Evolutionary conservation across 2,888 invertebrate genomes (phyloP).

Genomic region (Eucriotettix oculatus): DNA sequence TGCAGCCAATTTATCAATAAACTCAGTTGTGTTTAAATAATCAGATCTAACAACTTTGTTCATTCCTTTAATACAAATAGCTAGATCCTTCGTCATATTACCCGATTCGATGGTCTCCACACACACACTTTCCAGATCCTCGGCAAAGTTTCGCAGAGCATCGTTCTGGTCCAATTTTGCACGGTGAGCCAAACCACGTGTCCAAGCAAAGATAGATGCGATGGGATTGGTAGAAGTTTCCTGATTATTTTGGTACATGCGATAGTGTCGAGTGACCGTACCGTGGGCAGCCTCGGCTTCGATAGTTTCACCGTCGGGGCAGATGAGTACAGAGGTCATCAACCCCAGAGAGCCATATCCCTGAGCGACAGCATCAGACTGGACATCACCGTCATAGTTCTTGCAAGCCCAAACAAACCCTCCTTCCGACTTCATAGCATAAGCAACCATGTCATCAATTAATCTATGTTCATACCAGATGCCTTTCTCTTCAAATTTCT

Average conservation of each 20-base stretch:
- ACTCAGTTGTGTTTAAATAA: conserved; percentile 93
- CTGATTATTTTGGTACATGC: conserved; percentile 81
- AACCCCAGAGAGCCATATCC: conserved; percentile 90
- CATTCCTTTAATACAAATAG: conserved; percentile 94
- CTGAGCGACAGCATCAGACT: conserved; percentile 95
- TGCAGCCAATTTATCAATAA: conserved; percentile 85
- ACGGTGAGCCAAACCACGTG: conserved; percentile 79
- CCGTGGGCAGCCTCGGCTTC: conserved; percentile 98
- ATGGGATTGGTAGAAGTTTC: conserved; percentile 99
- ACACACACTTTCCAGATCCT: conserved; percentile 76
- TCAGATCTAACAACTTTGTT: conserved; percentile 57
- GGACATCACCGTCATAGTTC: conserved; percentile 98
- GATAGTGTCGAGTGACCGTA: conserved; percentile 83
- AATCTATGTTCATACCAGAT: conserved; percentile 98
- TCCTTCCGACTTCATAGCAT: conserved; percentile 93
- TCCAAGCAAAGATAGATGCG: conserved; percentile 99
- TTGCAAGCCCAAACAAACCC: conserved; percentile 99
- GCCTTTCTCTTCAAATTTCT: conserved; percentile 62
- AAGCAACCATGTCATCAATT: conserved; percentile 99
- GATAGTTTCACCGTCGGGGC: conserved; percentile 95
- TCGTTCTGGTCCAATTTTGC: conserved; percentile 83
- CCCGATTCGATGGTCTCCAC: conserved; percentile 90
- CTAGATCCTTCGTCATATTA: conserved; percentile 95
- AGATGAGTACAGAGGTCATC: conserved; percentile 94
- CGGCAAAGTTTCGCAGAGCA: conserved; percentile 61